Evolutionary conservation across 2,797 vertebrate species (phyloP).

Genomic region (Heterohyrax brucei): DNA sequence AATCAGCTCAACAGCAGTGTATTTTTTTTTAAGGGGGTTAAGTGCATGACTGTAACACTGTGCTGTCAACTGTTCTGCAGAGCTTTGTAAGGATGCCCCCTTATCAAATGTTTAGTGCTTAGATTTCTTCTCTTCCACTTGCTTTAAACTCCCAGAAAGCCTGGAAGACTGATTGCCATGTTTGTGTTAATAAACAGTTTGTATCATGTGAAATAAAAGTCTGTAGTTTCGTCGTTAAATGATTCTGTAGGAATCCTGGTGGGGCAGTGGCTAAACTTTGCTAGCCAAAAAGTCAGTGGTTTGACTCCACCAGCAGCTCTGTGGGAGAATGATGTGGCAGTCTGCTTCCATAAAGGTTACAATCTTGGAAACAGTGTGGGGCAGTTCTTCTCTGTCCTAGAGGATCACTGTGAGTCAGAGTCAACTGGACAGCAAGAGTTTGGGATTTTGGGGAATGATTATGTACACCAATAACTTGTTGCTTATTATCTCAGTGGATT

Average conservation of each 20-base stretch:
- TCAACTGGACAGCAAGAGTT: neutral
- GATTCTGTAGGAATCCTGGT: neutral
- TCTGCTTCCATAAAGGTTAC: neutral
- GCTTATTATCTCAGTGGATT: constrained; percentile 16
- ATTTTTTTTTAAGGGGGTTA: neutral
- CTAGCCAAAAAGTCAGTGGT: neutral
- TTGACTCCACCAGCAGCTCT: neutral
- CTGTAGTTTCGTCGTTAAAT: neutral
- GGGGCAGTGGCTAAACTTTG: neutral
- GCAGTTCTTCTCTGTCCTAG: neutral
- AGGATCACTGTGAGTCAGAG: neutral
- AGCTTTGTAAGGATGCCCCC: neutral
- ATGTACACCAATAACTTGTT: neutral
- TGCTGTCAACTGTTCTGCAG: neutral
- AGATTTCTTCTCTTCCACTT: neutral
- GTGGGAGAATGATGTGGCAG: neutral
- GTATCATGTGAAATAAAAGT: neutral
- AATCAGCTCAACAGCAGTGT: no score
- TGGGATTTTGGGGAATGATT: neutral
- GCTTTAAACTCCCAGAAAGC: constrained; percentile 10
- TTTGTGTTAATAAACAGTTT: constrained; percentile 52
- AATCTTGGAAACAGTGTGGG: neutral
- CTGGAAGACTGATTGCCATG: neutral
- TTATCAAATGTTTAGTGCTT: neutral
- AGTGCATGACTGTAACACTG: no score